Evolutionary conservation across 1,140 invertebrate genomes (phyloP).

Genomic region (Dreissena polymorpha): DNA sequence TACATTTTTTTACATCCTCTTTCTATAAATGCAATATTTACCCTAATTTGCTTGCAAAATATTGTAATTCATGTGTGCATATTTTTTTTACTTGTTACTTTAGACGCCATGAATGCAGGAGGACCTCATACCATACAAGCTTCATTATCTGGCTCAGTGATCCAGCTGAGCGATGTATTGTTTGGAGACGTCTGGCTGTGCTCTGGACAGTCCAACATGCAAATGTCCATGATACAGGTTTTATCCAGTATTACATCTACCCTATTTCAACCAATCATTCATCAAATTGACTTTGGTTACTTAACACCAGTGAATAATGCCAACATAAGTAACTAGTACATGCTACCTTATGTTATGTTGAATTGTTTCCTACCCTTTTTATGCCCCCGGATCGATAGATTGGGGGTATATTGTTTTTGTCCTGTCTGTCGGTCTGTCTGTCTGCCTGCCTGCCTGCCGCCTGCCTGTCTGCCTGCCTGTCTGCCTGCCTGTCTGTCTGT

Average conservation of each 20-base stretch:
- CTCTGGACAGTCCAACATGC: constrained; percentile 78
- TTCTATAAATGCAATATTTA: not conserved
- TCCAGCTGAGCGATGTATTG: constrained; percentile 68
- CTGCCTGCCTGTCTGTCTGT: too few species aligned
- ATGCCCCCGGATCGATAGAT: too few species aligned
- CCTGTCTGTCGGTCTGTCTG: too few species aligned
- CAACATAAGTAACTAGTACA: too few species aligned
- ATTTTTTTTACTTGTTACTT: not conserved
- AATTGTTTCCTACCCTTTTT: not conserved
- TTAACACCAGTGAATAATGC: too few species aligned
- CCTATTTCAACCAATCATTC: too few species aligned
- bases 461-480: too few species aligned
- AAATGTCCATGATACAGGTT: constrained; percentile 35
- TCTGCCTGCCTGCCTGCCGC: too few species aligned
- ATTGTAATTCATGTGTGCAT: not conserved
- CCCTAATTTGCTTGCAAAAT: not conserved
- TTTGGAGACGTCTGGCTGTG: constrained; percentile 79
- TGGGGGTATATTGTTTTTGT: too few species aligned
- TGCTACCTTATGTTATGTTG: too few species aligned
- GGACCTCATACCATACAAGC: constrained; percentile 61
- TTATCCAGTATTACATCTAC: too few species aligned
- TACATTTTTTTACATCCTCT: not conserved
- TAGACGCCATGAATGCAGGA: constrained; percentile 21
- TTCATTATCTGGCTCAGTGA: not conserved
- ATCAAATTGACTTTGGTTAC: too few species aligned